Percentiles rank a stretch among this genome's conserved stretches.
phyloP scores from a whole-genome alignment of 2,888 invertebrate species.

The Lepas anatifera region DNA sequence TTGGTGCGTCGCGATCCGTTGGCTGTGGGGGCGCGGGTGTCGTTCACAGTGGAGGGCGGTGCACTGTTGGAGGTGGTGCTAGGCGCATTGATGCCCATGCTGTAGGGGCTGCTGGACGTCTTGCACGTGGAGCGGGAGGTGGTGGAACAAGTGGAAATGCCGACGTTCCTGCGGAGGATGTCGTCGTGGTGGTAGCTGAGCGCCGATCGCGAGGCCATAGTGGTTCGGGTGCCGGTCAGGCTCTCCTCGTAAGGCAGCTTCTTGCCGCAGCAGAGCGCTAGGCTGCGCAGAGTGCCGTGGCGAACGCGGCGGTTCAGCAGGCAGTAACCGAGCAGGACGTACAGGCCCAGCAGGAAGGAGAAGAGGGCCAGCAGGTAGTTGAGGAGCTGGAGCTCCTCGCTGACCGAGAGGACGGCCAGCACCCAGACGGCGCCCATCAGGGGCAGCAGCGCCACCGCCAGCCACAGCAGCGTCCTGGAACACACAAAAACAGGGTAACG shows the following conservation, averaged over 20 bases:
- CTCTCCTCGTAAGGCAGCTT: conserved; percentile 29
- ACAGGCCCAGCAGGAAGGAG: conserved; percentile 64
- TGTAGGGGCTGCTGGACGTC: conserved; percentile 84
- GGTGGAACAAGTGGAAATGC: conserved; percentile 88
- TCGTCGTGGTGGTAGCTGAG: conserved; percentile 56
- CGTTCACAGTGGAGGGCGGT: neutral
- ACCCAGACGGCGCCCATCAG: conserved; percentile 78
- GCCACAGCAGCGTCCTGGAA: conserved; percentile 63
- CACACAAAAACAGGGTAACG: no score
- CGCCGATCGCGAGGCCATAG: conserved; percentile 49
- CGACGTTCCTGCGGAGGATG: conserved; percentile 44
- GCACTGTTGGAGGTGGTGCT: conserved; percentile 9
- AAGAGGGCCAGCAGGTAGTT: conserved; percentile 65
- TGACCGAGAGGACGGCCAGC: conserved; percentile 61
- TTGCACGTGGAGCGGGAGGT: conserved; percentile 89
- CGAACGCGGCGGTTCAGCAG: conserved; percentile 73
- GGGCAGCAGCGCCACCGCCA: conserved; percentile 74
- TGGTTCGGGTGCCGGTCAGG: conserved; percentile 10
- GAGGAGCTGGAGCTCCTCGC: conserved; percentile 55
- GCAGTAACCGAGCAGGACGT: conserved; percentile 73
- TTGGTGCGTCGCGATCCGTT: neutral
- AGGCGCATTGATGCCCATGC: conserved; percentile 31
- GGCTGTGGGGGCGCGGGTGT: no score
- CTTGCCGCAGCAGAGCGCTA: conserved; percentile 55
- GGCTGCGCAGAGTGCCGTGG: conserved; percentile 45